Percentiles rank a stretch among this genome's conserved stretches.
These are phyloP conservation scores for Artibeus lituratus DNA, from an alignment of 2,797 vertebrate genomes.

Conservation along the genomic window DNA sequence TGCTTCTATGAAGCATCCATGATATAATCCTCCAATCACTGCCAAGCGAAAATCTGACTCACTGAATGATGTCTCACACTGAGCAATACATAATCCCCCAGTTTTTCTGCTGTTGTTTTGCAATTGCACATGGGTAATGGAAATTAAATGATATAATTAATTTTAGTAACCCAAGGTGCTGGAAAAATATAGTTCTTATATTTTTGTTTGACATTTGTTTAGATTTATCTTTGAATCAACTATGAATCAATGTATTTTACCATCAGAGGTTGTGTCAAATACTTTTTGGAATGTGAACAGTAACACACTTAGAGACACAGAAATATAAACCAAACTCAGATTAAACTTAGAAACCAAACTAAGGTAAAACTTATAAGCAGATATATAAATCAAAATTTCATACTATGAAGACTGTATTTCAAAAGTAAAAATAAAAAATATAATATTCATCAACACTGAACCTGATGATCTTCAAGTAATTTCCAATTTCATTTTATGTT, in stretches of 20 bases:
- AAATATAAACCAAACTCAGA: not conserved
- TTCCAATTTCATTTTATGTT: not conserved
- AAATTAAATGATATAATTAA: conserved; percentile 3
- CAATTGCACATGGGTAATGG: not conserved
- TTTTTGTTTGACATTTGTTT: not conserved
- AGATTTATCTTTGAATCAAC: not conserved
- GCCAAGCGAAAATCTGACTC: not conserved
- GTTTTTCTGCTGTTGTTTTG: not conserved
- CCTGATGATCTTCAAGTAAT: not conserved
- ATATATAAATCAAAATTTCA: not conserved
- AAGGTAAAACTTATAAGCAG: not conserved
- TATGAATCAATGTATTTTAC: not conserved
- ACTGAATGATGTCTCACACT: not conserved
- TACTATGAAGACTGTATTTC: not conserved
- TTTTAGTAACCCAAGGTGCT: not conserved
- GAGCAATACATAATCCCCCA: not conserved
- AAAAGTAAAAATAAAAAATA: conserved; percentile 5
- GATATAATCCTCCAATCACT: not conserved
- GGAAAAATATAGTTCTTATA: not conserved
- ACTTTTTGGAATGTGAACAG: not conserved
- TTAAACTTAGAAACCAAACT: not conserved
- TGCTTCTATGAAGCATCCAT: not conserved
- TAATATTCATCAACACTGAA: not conserved
- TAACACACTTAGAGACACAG: conserved; percentile 7
- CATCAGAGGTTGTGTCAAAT: not conserved